Evolutionary conservation across 2,113 vertebrate species (phyloP), one percentile per base, ranked within the genome.

Genomic region (Rhadina sibilatrix): DNA sequence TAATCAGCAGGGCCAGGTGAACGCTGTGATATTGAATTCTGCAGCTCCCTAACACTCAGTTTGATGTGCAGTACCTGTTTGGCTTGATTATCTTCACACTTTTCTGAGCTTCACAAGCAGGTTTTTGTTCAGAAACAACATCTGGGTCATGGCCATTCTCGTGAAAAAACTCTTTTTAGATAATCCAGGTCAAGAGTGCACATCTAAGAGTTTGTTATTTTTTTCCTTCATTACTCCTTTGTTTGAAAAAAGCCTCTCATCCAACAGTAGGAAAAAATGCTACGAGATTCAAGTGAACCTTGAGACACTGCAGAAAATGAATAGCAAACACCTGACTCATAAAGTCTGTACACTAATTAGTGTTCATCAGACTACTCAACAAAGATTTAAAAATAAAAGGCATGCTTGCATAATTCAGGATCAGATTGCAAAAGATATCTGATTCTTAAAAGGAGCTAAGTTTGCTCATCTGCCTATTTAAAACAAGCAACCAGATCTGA

Each of bases 161-260:
- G 70, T 64, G 79, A 83, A 87, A 86, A 72, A 47, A 5, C 17
- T 79, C 35, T 57, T 83, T 91, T 85, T 83, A 83, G 84, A 65
- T 50, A 74, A 89, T 68, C 79, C 69, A 93, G 57, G 70, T 68
- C 81, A 91, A 65, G 74, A 56, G 46, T 24, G 46, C 37, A 44
- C n/a, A n/a, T 1, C 1, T 49, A 86, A 63, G 61, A 57, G 40
- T 46, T 68, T 37, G 40, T 35, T 82, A 40, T 87, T 81, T 70
- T 68, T 71, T 40, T 3, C 40, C 49, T 71, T 93, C 74, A 50
- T 83, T 75, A 82, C 56, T 75, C 33, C 22, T 90, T 69, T 53
- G 57, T 78, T 85, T 81, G 37, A 90, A 82, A 93, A 90, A 93
- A 91, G 25, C 44, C 25, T 91, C n/a, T 69, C 37, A 66, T 70